A percentile compares a stretch with the other conserved stretches of the same genome.
These are phyloP conservation scores for Zaprionus taronus DNA, from an alignment of 1,140 invertebrate species.

Conservation along the genomic window DNA sequence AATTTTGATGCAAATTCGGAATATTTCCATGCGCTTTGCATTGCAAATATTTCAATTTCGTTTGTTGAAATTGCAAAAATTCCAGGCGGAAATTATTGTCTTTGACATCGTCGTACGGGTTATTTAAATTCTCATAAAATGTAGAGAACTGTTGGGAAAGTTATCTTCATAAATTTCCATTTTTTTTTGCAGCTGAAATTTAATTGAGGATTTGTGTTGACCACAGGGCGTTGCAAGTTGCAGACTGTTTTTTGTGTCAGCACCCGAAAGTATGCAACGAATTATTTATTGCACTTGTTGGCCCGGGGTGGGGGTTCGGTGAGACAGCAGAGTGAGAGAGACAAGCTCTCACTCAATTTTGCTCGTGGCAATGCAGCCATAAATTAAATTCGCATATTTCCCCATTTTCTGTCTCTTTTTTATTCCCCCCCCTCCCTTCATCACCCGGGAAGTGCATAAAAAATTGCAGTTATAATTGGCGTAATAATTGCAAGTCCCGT, in stretches of 20 bases:
- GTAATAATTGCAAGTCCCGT: constrained; percentile 59
- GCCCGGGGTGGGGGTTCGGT: neutral
- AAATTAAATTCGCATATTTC: constrained; percentile 44
- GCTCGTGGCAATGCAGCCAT: constrained; percentile 24
- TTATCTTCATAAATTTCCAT: constrained; percentile 9
- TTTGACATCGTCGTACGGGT: neutral
- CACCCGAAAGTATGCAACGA: constrained; percentile 33
- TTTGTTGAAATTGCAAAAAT: neutral
- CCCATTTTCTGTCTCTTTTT: neutral
- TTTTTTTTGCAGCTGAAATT: constrained; percentile 5
- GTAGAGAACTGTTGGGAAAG: neutral
- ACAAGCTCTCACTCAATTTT: constrained; percentile 22
- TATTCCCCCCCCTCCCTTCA: neutral
- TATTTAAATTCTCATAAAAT: constrained; percentile 6
- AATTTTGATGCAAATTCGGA: neutral
- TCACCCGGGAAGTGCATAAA: constrained; percentile 10
- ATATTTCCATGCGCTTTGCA: neutral
- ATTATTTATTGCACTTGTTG: constrained; percentile 33
- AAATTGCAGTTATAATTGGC: constrained; percentile 73
- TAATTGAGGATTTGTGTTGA: constrained; percentile 5
- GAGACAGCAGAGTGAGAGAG: neutral
- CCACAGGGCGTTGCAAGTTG: constrained; percentile 18
- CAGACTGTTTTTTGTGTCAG: constrained; percentile 11
- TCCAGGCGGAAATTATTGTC: neutral
- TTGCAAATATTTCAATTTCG: neutral